Evolutionary conservation across 2,113 vertebrate species (phyloP).

Genomic region (Rhagologus leucostigma): DNA sequence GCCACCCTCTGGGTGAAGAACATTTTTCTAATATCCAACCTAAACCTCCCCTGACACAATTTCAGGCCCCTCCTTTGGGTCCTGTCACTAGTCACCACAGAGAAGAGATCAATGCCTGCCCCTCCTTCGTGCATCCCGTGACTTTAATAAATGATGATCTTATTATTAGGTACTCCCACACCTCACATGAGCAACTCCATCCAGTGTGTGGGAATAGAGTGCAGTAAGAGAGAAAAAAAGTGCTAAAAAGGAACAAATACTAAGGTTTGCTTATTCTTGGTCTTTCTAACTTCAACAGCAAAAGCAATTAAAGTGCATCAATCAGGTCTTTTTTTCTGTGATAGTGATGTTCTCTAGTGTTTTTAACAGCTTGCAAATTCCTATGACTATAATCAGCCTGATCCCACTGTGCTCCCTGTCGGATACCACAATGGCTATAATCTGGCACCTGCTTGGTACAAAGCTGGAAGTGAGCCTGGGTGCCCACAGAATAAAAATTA

Average conservation of each 20-base stretch:
- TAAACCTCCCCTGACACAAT: background rate
- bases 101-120: background rate
- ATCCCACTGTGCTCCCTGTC: slow-evolving; percentile 62
- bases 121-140: background rate
- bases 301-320: slow-evolving; percentile 29
- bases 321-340: background rate
- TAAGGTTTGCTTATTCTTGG: background rate
- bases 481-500: slow-evolving; percentile 61
- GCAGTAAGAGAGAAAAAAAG: background rate
- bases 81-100: background rate
- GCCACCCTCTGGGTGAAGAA: background rate
- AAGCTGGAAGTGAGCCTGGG: slow-evolving; percentile 49
- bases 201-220: background rate
- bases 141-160: background rate
- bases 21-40: background rate
- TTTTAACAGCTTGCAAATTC: slow-evolving; percentile 66
- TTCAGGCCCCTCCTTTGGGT: background rate
- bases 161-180: background rate
- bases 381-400: slow-evolving; percentile 55
- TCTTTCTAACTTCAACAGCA: background rate
- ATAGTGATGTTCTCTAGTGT: slow-evolving; percentile 4
- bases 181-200: background rate
- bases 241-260: background rate
- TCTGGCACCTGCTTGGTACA: slow-evolving; percentile 68
- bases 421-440: slow-evolving; percentile 57